Percentiles rank a stretch among this genome's conserved stretches.
Evolutionary conservation across 2,888 invertebrate species (phyloP).

Genomic region (Drosophila longiperda): DNA sequence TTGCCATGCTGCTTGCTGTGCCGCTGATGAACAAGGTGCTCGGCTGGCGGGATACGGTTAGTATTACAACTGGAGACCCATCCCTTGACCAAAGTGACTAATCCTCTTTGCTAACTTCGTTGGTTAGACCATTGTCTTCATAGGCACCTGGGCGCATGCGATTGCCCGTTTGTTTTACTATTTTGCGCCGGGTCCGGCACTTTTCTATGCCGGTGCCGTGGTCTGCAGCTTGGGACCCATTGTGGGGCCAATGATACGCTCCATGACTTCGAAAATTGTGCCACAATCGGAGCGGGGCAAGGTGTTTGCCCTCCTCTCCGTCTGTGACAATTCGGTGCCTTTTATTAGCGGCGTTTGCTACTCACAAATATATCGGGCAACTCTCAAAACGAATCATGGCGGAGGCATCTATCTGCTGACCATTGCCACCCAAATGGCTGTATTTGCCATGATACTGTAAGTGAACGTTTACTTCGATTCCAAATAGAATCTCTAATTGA

Average conservation of each 20-base stretch:
- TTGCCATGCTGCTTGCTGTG: slow-evolving; percentile 89
- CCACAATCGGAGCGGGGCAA: slow-evolving; percentile 91
- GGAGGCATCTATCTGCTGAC: slow-evolving; percentile 90
- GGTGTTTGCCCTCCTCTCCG: slow-evolving; percentile 91
- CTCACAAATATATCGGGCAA: slow-evolving; percentile 89
- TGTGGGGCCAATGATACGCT: slow-evolving; percentile 91
- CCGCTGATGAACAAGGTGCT: slow-evolving; percentile 90
- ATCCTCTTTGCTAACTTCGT: neutral
- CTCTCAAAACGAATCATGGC: slow-evolving; percentile 87
- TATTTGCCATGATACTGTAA: slow-evolving; percentile 89
- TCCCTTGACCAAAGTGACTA: neutral
- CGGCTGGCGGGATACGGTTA: slow-evolving; percentile 89
- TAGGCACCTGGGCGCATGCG: slow-evolving; percentile 90
- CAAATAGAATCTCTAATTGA: neutral
- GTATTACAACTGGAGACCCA: neutral
- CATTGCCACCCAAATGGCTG: slow-evolving; percentile 88
- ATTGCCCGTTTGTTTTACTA: slow-evolving; percentile 89
- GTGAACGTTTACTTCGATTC: slow-evolving; percentile 79
- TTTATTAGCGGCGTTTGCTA: slow-evolving; percentile 91
- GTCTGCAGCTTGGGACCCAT: slow-evolving; percentile 91
- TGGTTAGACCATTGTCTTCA: slow-evolving; percentile 88
- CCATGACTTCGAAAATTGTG: slow-evolving; percentile 92
- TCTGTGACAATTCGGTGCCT: slow-evolving; percentile 92
- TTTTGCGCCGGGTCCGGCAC: slow-evolving; percentile 86
- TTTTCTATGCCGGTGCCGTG: slow-evolving; percentile 90